phyloP scores from a whole-genome alignment of 2,113 vertebrate genomes.

The Nesoenas mayeri region DNA sequence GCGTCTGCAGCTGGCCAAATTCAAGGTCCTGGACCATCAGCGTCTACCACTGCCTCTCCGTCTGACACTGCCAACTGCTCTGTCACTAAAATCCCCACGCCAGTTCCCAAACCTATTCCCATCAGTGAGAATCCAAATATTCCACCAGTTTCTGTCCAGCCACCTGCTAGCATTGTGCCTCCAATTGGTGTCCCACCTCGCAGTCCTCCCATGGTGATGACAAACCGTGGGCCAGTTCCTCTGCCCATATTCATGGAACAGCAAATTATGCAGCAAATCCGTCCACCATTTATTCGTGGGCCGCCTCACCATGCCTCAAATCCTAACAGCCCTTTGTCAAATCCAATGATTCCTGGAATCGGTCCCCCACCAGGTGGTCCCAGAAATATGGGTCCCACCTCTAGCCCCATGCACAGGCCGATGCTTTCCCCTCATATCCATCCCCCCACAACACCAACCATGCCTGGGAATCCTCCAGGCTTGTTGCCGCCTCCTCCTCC shows the following conservation, averaged over 20 bases:
- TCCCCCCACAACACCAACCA: slow-evolving; percentile 85
- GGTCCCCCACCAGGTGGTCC: slow-evolving; percentile 87
- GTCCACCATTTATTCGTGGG: slow-evolving; percentile 89
- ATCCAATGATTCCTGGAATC: slow-evolving; percentile 93
- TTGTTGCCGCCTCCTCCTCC: slow-evolving; percentile 89
- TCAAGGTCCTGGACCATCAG: slow-evolving; percentile 83
- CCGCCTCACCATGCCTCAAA: slow-evolving; percentile 85
- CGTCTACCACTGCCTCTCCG: slow-evolving; percentile 88
- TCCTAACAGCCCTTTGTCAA: slow-evolving; percentile 92
- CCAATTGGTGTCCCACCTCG: slow-evolving; percentile 90
- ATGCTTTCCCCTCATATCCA: slow-evolving; percentile 92
- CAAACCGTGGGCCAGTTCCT: slow-evolving; percentile 93
- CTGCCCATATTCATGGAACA: slow-evolving; percentile 99
- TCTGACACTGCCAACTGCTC: slow-evolving; percentile 89
- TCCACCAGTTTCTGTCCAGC: slow-evolving; percentile 84
- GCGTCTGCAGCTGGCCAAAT: slow-evolving; percentile 81
- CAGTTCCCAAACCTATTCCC: slow-evolving; percentile 86
- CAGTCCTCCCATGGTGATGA: slow-evolving; percentile 98
- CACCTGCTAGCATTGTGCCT: slow-evolving; percentile 84
- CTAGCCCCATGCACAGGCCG: slow-evolving; percentile 95
- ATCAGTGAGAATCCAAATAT: slow-evolving; percentile 87
- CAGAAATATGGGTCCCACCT: slow-evolving; percentile 86
- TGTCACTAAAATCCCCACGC: slow-evolving; percentile 92
- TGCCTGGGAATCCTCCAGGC: slow-evolving; percentile 86
- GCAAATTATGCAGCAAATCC: slow-evolving; percentile 97